Base-by-base conservation (phyloP, 1,140 invertebrate species). In the Phenacoccus solenopsis region DNA sequence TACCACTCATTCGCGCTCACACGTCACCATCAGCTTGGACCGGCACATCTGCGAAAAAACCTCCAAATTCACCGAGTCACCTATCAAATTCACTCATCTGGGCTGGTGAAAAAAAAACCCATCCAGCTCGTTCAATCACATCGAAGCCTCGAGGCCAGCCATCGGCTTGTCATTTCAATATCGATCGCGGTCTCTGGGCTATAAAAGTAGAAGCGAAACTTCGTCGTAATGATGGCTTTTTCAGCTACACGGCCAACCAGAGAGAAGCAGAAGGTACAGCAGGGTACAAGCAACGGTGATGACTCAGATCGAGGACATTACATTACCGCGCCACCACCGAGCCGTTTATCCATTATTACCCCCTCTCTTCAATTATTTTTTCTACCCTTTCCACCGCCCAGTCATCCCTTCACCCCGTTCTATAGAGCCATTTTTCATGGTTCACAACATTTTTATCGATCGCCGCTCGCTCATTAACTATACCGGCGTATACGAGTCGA, bases 371-470 rank as follows among this genome's bases (percentile, higher is more conserved):
- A 25, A 27, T 64, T 27, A 64, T 64, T 24, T 64, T 25, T 59
- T 9, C 16, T 59, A 20, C 21, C 56, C 21, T 20, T 59, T 64
- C 59, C 16, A 5, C 59, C 16, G n/a, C n/a, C n/a, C n/a, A n/a
- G n/a, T n/a, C n/a, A 10, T 64, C 25, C 10, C 59, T 64, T 20
- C 21, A 25, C 21, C 21, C 4, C 59, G 20, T 22, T 64, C 25
- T 64, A 25, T n/a, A 38, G 9, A 38, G 32, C 59, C 25, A 64
- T 64, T 64, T 64, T 64, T 64, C 25, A 64, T 64, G 59, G 59
- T 64, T 64, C 59, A 64, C 59, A 64, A 64, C 59, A 64, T 64
- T 64, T 49, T 64, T 64, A 64, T 64, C 25, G 59, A 64, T 64
- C 59, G 59, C 25, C 25, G 21, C 59, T 64, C 16, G 25, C 59